Conservation (phyloP, 2,888 invertebrate species). For the Agrochola circellaris region DNA sequence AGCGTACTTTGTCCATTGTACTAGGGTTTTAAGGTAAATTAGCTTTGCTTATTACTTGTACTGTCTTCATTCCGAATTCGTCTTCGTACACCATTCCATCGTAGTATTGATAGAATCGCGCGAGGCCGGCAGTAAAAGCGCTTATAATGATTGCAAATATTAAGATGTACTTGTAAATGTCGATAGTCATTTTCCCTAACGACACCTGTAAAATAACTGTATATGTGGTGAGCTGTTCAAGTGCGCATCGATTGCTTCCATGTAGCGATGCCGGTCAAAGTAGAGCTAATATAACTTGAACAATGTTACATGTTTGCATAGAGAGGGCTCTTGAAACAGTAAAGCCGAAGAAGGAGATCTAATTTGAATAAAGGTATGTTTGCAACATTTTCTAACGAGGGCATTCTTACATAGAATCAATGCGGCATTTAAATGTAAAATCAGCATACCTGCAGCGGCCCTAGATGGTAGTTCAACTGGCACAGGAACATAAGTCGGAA, state of each 20-base stretch:
- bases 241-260: conserved; percentile 41
- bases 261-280: conserved; percentile 17
- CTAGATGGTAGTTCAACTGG: conserved; percentile 92
- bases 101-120: conserved; percentile 92
- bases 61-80: conserved; percentile 90
- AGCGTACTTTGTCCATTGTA: conserved; percentile 4
- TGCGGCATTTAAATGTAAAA: conserved; percentile 66
- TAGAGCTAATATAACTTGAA: conserved; percentile 36
- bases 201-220: conserved; percentile 87
- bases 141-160: conserved; percentile 91
- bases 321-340: conserved; percentile 57
- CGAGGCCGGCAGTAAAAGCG: conserved; percentile 91
- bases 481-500: conserved; percentile 92
- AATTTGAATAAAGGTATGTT: conserved; percentile 67
- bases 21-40: conserved; percentile 15
- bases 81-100: conserved; percentile 91
- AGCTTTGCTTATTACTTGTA: conserved; percentile 73
- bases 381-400: conserved; percentile 70
- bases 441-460: conserved; percentile 89
- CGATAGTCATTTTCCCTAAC: conserved; percentile 92
- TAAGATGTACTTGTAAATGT: conserved; percentile 91
- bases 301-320: conserved; percentile 45
- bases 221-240: conserved; percentile 38
- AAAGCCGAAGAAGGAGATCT: conserved; percentile 61
- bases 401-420: conserved; percentile 68